These are phyloP conservation scores for Holcopasites calliopsidis DNA, from an alignment of 1,140 invertebrate genomes.

Conservation along the genomic window DNA sequence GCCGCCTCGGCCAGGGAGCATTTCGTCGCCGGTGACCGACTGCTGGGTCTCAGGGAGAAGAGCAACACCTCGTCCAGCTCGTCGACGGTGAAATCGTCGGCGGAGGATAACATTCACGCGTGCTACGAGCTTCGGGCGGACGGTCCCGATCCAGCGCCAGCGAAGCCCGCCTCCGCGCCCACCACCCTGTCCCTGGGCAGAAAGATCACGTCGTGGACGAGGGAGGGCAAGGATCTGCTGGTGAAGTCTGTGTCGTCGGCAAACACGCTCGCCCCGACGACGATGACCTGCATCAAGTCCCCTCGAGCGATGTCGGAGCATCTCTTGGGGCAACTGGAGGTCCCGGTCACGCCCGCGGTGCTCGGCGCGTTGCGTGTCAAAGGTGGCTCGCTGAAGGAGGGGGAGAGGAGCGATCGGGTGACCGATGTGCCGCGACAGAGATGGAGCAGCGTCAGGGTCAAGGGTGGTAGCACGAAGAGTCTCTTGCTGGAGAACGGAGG, in stretches of 20 bases:
- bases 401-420: slow-evolving; percentile 60
- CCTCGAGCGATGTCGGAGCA: slow-evolving; percentile 78
- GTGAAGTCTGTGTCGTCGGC: slow-evolving; percentile 73
- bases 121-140: slow-evolving; percentile 37
- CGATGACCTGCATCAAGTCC: slow-evolving; percentile 78
- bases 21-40: background rate
- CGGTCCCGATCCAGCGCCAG: slow-evolving; percentile 4
- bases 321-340: slow-evolving; percentile 74
- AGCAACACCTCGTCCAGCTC: slow-evolving; percentile 23
- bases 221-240: slow-evolving; percentile 67
- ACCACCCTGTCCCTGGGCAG: slow-evolving; percentile 59
- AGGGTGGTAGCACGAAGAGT: slow-evolving; percentile 77
- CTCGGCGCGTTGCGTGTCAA: slow-evolving; percentile 67
- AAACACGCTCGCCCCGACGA: slow-evolving; percentile 73
- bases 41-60: slow-evolving; percentile 10
- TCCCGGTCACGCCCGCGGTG: slow-evolving; percentile 60
- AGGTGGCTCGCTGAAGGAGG: slow-evolving; percentile 71
- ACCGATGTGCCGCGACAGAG: slow-evolving; percentile 70
- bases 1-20: slow-evolving; percentile 28
- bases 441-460: slow-evolving; percentile 77
- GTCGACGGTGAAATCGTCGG: slow-evolving; percentile 34
- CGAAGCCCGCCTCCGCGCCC: slow-evolving; percentile 52
- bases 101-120: slow-evolving; percentile 29
- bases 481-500: slow-evolving; percentile 76
- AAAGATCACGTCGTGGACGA: slow-evolving; percentile 62